These are phyloP conservation scores for Ameiurus melas DNA, from an alignment of 2,113 vertebrate species.

Conservation along the genomic window DNA sequence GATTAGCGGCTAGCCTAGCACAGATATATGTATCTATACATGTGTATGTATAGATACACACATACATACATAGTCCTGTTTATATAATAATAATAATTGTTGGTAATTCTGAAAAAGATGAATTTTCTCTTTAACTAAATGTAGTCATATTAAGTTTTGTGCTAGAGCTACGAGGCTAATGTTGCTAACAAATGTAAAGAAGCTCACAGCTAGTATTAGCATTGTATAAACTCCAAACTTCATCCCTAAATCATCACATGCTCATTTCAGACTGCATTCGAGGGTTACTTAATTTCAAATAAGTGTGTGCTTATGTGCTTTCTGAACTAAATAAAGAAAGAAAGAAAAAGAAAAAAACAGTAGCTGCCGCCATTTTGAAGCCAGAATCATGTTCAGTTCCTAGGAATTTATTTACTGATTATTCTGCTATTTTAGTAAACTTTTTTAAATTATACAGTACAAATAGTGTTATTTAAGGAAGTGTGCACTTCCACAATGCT, in stretches of 20 bases:
- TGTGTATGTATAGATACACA: background rate
- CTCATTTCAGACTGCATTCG: background rate
- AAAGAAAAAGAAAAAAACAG: background rate
- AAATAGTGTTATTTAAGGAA: background rate
- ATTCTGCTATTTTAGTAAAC: background rate
- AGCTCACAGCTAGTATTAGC: background rate
- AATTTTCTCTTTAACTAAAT: background rate
- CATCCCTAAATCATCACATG: background rate
- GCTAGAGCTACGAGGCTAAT: background rate
- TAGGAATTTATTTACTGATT: background rate
- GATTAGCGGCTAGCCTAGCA: conserved; percentile 95
- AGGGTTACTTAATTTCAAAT: background rate
- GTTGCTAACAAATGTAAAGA: background rate
- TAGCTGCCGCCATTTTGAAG: background rate
- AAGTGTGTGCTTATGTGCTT: background rate
- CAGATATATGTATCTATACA: conserved; percentile 62
- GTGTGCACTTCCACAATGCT: background rate
- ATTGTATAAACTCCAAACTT: background rate
- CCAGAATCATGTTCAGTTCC: background rate
- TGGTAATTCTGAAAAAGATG: background rate
- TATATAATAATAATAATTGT: background rate
- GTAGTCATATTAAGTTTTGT: background rate
- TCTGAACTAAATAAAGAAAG: background rate
- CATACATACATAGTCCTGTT: background rate
- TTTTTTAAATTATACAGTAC: background rate